Evolutionary conservation across 2,888 invertebrate genomes (phyloP), one percentile per base, ranked within the genome.

Genomic region (Sinodicranocentrus sp.): DNA sequence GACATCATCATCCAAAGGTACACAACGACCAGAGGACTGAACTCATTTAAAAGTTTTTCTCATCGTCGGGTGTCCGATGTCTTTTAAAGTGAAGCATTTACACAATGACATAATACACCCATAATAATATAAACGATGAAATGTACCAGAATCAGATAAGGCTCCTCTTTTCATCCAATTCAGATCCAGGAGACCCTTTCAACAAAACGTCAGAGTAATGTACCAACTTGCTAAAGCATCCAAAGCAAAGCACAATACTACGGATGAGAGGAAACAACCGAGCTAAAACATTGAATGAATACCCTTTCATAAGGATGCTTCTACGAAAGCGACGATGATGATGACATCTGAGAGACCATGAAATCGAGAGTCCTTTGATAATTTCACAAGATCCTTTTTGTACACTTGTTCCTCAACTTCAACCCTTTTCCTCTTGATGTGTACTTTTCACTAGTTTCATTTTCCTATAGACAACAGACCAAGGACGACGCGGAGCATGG

Each of bases 351-450:
- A 17, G 43, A 65, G 52, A 80, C 54, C 80, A 80, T 80, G 80
- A 80, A 80, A 80, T 72, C n/a, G 80, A 80, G 80, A 80, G 73
- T 80, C 67, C 80, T 80, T 80, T 80, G 80, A 80, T 79, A 79
- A 79, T 71, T 65, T 57, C 43, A 68, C 54, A 39, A 72, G 48
- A 76, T 43, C 77, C 67, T 54, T 79, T 79, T 63, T 72, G 15
- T 65, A 73, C 73, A 73, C 80, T 57, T 73, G 28, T 6, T 70
- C 23, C 19, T 23, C 17, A 13, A 48, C 33, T 43, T 67, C 73
- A 67, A 80, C 80, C 73, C 73, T 73, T 67, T 73, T 39, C 39
- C 48, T 33, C 15, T 48, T 19, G 5, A 5, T 48, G 48, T 48
- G 48, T 48, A 48, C 48, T n/a, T 48, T 48, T 48, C 5, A n/a